Base-by-base conservation (phyloP, 2,113 vertebrate genomes). In the Microcebus tavaratra region DNA sequence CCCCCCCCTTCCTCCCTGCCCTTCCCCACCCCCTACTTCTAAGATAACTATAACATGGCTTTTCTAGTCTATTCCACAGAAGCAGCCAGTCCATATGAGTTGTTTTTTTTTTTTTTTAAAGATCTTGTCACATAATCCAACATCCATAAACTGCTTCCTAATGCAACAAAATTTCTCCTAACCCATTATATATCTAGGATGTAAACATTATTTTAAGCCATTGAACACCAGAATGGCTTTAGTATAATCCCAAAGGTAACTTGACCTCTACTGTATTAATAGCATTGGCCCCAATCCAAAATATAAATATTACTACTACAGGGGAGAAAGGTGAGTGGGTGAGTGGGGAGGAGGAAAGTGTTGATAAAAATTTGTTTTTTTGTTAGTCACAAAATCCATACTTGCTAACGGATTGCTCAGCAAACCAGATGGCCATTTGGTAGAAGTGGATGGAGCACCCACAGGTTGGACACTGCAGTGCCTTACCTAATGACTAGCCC, bases 401-500 rank as follows among this genome's bases (percentile, higher is more conserved):
- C 31, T 45, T 68, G 48, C 21, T 80, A 90, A 86, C 61, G 70
- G 57, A 90, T 5, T 92, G 95, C 83, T 82, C 0, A 85, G 97
- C 91, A 7, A 97, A 94, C 98, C 96, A 21, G 94, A 94, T 39
- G 98, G 98, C 95, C 90, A 53, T 76, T 95, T 92, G 59, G 96
- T 96, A 97, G 96, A 95, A 50, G 96, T 50, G 98, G 98, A 94
- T 80, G 78, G 97, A 48, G 95, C 2, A 29, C 87, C 97, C 97
- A 97, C 92, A 97, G 97, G 53, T 75, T 73, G 97, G 94, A 98
- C 97, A 96, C 97, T 95, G 93, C 92, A 97, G 97, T 13, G 31
- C 97, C 97, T 98, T 98, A 98, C 98, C 98, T 98, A 98, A 63
- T 5, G 59, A 95, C 99, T 98, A 98, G 98, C 98, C 98, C 99